Evolutionary conservation across 2,113 vertebrate genomes (phyloP), one percentile per base, ranked within the genome.

Genomic region (Dunckerocampus dactyliophorus): DNA sequence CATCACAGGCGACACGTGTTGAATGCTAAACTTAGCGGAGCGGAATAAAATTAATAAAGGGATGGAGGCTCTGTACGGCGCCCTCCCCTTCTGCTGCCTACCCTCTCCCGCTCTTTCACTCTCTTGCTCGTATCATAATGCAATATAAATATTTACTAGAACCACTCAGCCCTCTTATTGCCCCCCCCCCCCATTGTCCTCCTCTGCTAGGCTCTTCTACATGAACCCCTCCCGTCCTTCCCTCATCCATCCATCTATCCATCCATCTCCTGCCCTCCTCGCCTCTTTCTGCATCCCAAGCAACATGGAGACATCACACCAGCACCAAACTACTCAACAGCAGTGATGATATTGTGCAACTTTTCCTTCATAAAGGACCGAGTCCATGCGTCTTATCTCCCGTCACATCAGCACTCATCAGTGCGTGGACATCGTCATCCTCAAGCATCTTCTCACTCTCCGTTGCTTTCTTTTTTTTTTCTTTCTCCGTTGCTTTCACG

Each of bases 11-110:
- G 91, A 91, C 91, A 92, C 91, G 90, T 92, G 91, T 92, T 92
- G 91, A 91, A 92, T 92, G 91, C 90, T 92, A 92, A 92, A 92
- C 91, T 92, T 92, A 91, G 87, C 86, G 87, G 88, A 85, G 82
- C 86, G 78, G 87, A 89, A 88, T 90, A 81, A 87, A 90, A 91
- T 88, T 88, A 88, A 90, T 90, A 90, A 90, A 87, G 75, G 85
- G 79, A 77, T 87, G 86, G 81, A 76, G 77, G 75, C 80, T 77
- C 78, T 77, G 72, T 79, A 68, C 79, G 70, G 72, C 64, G 67
- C 79, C 74, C 76, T 63, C 71, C 50, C 53, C 43, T 70, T 67
- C 74, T 72, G 73, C 72, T 76, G 46, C 62, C 72, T 56, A 15
- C 59, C 55, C 72, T 65, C 69, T 57, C 76, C 70, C 77, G 65